phyloP scores from a whole-genome alignment of 35 echinoderm and acorn worm genomes.

The Lytechinus variegatus region DNA sequence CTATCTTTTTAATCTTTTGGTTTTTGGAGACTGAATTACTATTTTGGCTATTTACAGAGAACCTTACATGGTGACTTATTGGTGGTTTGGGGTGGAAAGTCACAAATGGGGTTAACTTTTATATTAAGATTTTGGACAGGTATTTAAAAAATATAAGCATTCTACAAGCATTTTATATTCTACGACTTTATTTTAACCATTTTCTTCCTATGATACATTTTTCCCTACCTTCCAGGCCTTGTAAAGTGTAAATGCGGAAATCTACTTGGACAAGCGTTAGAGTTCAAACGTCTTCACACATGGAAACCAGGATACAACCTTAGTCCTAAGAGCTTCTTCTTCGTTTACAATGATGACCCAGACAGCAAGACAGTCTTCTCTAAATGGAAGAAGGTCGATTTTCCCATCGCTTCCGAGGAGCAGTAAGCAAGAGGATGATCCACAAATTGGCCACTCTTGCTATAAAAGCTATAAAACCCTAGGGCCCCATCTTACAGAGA shows the following conservation, averaged over 20 bases:
- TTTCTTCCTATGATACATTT: background rate
- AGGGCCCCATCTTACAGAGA: no score
- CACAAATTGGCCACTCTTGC: background rate
- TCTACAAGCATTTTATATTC: no score
- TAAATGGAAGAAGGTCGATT: conserved; percentile 29
- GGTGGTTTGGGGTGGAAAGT: no score
- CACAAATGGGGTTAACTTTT: no score
- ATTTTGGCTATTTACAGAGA: no score
- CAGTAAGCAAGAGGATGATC: background rate
- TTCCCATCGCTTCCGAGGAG: conserved; percentile 7
- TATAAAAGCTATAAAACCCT: no score
- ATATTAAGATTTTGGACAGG: no score
- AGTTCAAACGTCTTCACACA: background rate
- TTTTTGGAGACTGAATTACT: no score
- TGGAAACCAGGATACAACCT: conserved; percentile 7
- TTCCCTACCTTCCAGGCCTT: background rate
- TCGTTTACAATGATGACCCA: background rate
- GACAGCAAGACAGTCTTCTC: background rate
- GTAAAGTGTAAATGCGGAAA: background rate
- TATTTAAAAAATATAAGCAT: background rate
- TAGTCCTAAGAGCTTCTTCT: background rate
- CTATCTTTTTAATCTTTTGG: no score
- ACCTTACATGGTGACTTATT: no score
- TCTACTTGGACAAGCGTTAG: background rate
- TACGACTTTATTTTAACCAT: background rate